Conservation (phyloP, 2,888 invertebrate species). For the Sycophila texana region DNA sequence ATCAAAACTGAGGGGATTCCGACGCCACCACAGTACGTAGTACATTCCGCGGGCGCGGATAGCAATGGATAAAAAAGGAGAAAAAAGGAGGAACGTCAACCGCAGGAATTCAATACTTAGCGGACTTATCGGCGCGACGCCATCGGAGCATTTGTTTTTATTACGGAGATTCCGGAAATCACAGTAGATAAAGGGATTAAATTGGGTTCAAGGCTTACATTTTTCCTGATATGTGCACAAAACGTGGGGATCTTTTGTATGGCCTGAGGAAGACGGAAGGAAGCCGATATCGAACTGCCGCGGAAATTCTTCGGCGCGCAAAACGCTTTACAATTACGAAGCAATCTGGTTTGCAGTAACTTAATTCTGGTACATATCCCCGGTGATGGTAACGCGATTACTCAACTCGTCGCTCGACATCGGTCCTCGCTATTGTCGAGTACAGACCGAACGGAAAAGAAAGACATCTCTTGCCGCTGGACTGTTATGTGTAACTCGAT, state of each 20-base stretch:
- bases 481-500: constrained; percentile 1
- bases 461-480: constrained; percentile 29
- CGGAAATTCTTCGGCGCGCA: constrained; percentile 28
- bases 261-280: constrained; percentile 30
- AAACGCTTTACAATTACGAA: constrained; percentile 60
- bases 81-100: no score
- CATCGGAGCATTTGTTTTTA: no score
- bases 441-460: constrained; percentile 29
- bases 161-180: no score
- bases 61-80: no score
- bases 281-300: constrained; percentile 34
- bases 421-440: constrained; percentile 19
- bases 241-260: not conserved
- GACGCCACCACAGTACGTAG: no score
- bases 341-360: constrained; percentile 60
- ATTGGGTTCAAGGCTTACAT: no score
- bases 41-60: no score
- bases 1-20: no score
- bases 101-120: no score
- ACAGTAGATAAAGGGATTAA: no score
- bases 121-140: no score
- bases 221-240: no score
- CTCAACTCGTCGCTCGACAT: constrained; percentile 36
- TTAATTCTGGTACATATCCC: constrained; percentile 53
- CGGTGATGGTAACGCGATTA: constrained; percentile 51